Conservation (phyloP, 2,113 vertebrate genomes). For the Ptychochromis oligacanthus region DNA sequence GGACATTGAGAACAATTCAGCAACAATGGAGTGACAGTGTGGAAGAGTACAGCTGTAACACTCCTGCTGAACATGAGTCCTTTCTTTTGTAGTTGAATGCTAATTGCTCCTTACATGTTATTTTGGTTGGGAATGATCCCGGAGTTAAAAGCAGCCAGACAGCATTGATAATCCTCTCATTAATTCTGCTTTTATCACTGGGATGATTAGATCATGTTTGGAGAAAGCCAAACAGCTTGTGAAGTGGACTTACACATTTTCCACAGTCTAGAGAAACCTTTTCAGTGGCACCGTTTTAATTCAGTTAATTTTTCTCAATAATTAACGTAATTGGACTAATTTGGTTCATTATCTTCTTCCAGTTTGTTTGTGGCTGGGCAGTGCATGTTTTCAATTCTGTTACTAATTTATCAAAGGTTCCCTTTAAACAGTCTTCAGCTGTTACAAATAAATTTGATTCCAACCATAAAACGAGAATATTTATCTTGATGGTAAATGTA, state of each 20-base stretch:
- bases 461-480: neutral
- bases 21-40: neutral
- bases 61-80: neutral
- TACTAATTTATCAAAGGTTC: neutral
- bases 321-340: slow-evolving; percentile 56
- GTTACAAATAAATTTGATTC: neutral
- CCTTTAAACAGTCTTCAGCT: neutral
- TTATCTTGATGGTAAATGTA: neutral
- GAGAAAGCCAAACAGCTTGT: slow-evolving; percentile 36
- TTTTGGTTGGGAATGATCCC: neutral
- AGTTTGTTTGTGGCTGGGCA: slow-evolving; percentile 20
- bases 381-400: neutral
- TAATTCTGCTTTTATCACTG: slow-evolving; percentile 45
- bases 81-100: neutral
- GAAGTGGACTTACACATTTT: slow-evolving; percentile 19
- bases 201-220: slow-evolving; percentile 17
- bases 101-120: slow-evolving; percentile 17
- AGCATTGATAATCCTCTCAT: slow-evolving; percentile 34
- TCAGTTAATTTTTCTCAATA: slow-evolving; percentile 39
- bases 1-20: neutral
- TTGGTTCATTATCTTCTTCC: slow-evolving; percentile 46
- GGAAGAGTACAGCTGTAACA: neutral
- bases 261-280: slow-evolving; percentile 15
- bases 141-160: neutral
- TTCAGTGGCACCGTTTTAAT: slow-evolving; percentile 34